Evolutionary conservation across 2,113 vertebrate species (phyloP).

Genomic region (Edolisoma coerulescens): DNA sequence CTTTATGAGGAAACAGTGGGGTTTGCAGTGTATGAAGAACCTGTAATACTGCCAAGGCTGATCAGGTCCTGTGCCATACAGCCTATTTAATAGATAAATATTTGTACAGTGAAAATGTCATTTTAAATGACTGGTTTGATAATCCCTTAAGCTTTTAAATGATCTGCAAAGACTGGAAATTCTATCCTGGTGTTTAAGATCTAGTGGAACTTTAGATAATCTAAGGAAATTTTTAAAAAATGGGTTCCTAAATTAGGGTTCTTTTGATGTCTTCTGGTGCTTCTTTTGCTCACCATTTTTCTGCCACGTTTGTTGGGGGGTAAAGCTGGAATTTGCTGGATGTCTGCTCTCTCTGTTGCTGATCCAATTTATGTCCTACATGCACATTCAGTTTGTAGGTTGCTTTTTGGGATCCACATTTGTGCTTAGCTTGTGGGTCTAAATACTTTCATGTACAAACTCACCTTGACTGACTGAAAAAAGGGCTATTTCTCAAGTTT

Average conservation of each 20-base stretch:
- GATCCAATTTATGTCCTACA: neutral
- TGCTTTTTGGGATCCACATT: neutral
- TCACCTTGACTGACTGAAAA: neutral
- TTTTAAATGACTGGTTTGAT: conserved; percentile 77
- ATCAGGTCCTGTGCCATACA: conserved; percentile 71
- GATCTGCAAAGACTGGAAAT: conserved; percentile 75
- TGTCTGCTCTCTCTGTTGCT: neutral
- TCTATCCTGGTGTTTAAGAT: conserved; percentile 64
- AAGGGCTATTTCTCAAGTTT: neutral
- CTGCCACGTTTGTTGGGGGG: neutral
- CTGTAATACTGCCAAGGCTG: conserved; percentile 76
- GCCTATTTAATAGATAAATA: conserved; percentile 82
- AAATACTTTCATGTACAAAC: neutral
- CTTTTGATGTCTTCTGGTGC: neutral
- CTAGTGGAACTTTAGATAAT: conserved; percentile 60
- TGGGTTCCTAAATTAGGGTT: neutral
- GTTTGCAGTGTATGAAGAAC: conserved; percentile 75
- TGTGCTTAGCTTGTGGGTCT: neutral
- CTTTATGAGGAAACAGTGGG: conserved; percentile 82
- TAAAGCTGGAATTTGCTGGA: neutral
- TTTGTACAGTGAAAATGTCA: conserved; percentile 80
- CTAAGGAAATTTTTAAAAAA: conserved; percentile 56
- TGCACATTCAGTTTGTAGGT: neutral
- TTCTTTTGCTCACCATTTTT: neutral
- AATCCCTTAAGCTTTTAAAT: conserved; percentile 82